Percentiles rank a stretch among this genome's conserved stretches.
phyloP scores from a whole-genome alignment of 2,888 invertebrate species.

The Orthosia gothica region DNA sequence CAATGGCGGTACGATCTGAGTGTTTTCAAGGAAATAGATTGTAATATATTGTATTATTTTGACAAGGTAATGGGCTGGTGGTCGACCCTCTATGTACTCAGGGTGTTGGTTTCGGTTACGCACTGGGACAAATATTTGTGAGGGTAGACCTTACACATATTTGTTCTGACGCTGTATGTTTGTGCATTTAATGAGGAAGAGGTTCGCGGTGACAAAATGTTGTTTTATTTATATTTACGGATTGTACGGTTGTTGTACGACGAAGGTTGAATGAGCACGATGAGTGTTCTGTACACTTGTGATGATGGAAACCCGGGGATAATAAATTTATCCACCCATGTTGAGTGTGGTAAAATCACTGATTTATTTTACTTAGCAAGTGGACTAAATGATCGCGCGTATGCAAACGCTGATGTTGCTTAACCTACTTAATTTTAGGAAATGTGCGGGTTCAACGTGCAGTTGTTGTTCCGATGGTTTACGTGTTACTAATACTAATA shows the following conservation, averaged over 20 bases:
- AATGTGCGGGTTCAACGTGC: no score
- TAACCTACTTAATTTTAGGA: no score
- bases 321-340: no score
- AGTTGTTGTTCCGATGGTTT: neutral
- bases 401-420: no score
- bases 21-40: conserved; percentile 41
- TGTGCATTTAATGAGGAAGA: conserved; percentile 32
- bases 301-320: no score
- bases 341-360: no score
- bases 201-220: conserved; percentile 5
- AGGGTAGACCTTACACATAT: conserved; percentile 52
- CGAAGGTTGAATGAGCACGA: no score
- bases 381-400: no score
- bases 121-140: conserved; percentile 52
- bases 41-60: conserved; percentile 54
- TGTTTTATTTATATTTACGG: neutral
- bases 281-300: no score
- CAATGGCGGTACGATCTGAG: conserved; percentile 34
- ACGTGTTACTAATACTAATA: no score
- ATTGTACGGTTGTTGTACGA: no score
- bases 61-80: conserved; percentile 46
- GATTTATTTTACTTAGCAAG: no score
- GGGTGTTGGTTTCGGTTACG: conserved; percentile 32
- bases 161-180: conserved; percentile 42
- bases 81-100: conserved; percentile 29